Evolutionary conservation across 2,888 invertebrate genomes (phyloP).

Genomic region (Conops quadrifasciatus): DNA sequence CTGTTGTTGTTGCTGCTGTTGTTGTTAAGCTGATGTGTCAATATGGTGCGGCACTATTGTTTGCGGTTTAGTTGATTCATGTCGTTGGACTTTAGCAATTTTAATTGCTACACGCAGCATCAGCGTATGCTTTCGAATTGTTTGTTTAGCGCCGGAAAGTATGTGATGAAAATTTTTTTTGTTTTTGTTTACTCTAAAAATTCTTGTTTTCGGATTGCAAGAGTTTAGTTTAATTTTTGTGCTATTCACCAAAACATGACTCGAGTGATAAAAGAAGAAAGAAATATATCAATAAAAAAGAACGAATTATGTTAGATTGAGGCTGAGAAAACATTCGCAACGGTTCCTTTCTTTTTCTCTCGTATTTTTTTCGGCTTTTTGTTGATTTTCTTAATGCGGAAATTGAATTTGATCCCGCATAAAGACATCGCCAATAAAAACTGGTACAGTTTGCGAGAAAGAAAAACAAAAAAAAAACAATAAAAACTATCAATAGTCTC

Average conservation of each 20-base stretch:
- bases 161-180: not conserved
- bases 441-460: not conserved
- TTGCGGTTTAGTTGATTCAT: conserved; percentile 30
- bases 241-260: not conserved
- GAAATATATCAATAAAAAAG: not conserved
- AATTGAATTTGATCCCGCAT: conserved; percentile 28
- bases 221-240: not conserved
- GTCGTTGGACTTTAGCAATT: conserved; percentile 3
- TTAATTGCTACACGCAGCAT: conserved; percentile 23
- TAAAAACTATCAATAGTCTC: not conserved
- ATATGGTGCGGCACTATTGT: conserved; percentile 46
- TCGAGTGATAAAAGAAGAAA: not conserved
- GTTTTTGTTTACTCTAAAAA: not conserved
- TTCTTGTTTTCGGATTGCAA: not conserved
- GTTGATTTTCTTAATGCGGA: conserved; percentile 16
- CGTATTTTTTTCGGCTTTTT: not conserved
- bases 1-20: conserved; percentile 1
- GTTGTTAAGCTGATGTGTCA: conserved; percentile 58
- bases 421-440: conserved; percentile 10
- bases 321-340: not conserved
- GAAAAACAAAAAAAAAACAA: conserved; percentile 1
- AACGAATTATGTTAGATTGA: not conserved
- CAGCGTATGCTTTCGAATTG: conserved; percentile 13
- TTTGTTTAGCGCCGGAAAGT: conserved; percentile 4
- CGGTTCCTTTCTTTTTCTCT: not conserved